Base-by-base conservation (phyloP, 1,140 invertebrate species). In the Bombus difficillimus region DNA sequence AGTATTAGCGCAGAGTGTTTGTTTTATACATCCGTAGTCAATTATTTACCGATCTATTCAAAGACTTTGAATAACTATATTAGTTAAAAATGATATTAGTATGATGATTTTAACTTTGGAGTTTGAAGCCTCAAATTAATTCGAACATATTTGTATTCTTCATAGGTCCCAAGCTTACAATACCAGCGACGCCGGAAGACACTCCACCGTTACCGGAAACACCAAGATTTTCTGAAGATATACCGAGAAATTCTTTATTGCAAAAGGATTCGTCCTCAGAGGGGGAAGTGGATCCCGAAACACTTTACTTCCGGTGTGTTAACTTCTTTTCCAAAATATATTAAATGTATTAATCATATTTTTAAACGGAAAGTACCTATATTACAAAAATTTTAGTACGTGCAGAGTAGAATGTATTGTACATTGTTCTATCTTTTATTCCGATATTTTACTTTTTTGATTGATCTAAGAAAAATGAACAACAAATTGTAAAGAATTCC, bases 221-320 rank as follows among this genome's bases (percentile, higher is more conserved):
- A 8, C 92, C 93, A 37, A 85, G 92, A 25, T 92, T 92, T 57
- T 68, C 91, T 8, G 93, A 94, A 28, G 92, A 93, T 66, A 62
- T 72, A 53, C 83, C 78, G 37, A 85, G 74, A 57, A 88, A 73
- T 86, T 80, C 71, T 75, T 90, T 87, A 81, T 85, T 81, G 43
- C 68, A 47, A 83, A 90, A 88, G 22, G 90, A 86, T 15, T 82
- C 87, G 3, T 86, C 88, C 3, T 28, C 78, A 9, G 88, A 92
- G 12, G 43, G 41, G 32, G 92, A 93, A 83, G 73, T 90, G 37
- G 94, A 95, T 87, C 90, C 89, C 13, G 94, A 95, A 76, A 93
- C 94, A 10, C 90, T 95, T n/a, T 95, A 92, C 78, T 95, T 95
- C 85, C 91, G 94, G 94, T 95, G 78, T 85, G 84, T 53, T 53